Evolutionary conservation across 2,113 vertebrate genomes (phyloP).

Genomic region (Etheostoma cragini): DNA sequence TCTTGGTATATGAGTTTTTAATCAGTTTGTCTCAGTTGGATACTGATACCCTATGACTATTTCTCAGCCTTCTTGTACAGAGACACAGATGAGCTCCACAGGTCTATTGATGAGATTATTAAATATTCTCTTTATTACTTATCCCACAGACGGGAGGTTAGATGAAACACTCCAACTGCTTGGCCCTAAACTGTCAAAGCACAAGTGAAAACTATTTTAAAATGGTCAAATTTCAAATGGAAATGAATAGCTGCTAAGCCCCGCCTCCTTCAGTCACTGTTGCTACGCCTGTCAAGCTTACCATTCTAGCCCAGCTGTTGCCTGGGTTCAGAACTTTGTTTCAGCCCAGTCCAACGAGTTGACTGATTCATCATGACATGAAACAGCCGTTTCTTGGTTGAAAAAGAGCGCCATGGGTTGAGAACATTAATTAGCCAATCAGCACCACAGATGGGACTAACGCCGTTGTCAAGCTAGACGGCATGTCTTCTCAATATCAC

Average conservation of each 20-base stretch:
- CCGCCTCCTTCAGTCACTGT: too few species aligned
- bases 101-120: constrained; percentile 53
- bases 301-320: too few species aligned
- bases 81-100: constrained; percentile 14
- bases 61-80: constrained; percentile 1
- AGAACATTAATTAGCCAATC: too few species aligned
- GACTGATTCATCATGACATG: too few species aligned
- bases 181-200: constrained; percentile 25
- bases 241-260: background rate
- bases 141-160: constrained; percentile 29
- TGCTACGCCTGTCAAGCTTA: background rate
- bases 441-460: too few species aligned
- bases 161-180: constrained; percentile 36
- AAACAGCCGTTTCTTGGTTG: too few species aligned
- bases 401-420: too few species aligned
- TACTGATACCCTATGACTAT: background rate
- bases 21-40: constrained; percentile 17
- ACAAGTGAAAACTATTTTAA: constrained; percentile 36
- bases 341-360: too few species aligned
- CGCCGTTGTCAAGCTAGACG: too few species aligned
- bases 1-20: constrained; percentile 10
- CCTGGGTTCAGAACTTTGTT: too few species aligned
- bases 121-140: constrained; percentile 46
- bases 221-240: constrained; percentile 17
- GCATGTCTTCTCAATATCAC: too few species aligned